Evolutionary conservation across 2,113 vertebrate genomes (phyloP), one percentile per base, ranked within the genome.

Genomic region (Theristicus caerulescens): DNA sequence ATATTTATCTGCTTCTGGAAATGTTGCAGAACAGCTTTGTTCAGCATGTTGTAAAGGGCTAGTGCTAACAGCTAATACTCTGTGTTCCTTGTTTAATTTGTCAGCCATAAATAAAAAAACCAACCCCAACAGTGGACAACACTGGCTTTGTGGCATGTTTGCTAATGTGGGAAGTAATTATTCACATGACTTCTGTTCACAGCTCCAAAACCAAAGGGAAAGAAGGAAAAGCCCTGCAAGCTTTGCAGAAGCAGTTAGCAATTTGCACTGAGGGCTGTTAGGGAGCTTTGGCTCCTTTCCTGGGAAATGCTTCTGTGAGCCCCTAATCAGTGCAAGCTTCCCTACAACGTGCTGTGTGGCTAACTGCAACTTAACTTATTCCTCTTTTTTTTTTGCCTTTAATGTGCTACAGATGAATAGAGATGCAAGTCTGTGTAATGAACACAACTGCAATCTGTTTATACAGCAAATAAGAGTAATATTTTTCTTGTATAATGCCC

Each of bases 321-420:
- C 44, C 70, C 65, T 87, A 38, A 91, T 69, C 82, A 69, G 58
- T 6, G 0, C n/a, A 4, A 36, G 57, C 59, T 65, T 17, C 89
- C n/a, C 66, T 9, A 1, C 74, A 6, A 9, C 0, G 38, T 16
- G n/a, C 64, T 0, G 8, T 8, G 51, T 3, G 6, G 26, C 52
- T 57, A 61, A 69, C 52, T 59, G 81, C 62, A 46, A 2, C 66
- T 79, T 15, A 34, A 62, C 58, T 82, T 67, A 32, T 34, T 49
- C 69, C 73, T 44, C 87, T 72, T 85, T 55, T 69, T 61, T 90
- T 96, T 72, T 42, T 72, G 52, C 73, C 32, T 84, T 83, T 92
- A 40, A 78, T 64, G 89, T 70, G 77, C 34, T 57, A 59, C 0
- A 11, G 55, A 79, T 92, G 74, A 93, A 6, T 34, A 51, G 87